Percentiles rank a stretch among this genome's conserved stretches.
phyloP scores from a whole-genome alignment of 2,888 invertebrate genomes.

The Rhamphomyia laevipes region DNA sequence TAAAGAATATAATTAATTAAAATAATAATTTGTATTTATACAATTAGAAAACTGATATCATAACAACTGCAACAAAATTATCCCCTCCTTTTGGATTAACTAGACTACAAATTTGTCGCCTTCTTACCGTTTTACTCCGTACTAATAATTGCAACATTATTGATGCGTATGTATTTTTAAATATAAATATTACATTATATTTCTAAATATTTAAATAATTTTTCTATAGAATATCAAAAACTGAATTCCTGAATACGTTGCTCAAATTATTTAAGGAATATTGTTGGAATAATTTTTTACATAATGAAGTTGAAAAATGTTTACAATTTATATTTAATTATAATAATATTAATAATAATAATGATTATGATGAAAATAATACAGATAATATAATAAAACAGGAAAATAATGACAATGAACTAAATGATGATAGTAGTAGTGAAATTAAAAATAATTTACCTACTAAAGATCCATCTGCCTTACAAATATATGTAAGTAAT shows the following conservation, averaged over 20 bases:
- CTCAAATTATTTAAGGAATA: constrained; percentile 83
- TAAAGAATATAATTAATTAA: not conserved
- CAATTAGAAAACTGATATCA: constrained; percentile 47
- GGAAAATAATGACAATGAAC: constrained; percentile 4
- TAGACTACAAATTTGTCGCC: constrained; percentile 65
- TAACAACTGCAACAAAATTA: constrained; percentile 56
- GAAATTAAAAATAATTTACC: constrained; percentile 10
- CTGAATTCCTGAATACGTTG: constrained; percentile 49
- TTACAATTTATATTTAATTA: constrained; percentile 54
- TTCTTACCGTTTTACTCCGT: constrained; percentile 63
- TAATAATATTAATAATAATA: constrained; percentile 28
- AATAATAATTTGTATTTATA: not conserved
- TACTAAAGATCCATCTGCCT: constrained; percentile 33
- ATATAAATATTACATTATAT: not conserved
- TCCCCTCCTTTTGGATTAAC: constrained; percentile 69
- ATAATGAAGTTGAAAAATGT: constrained; percentile 76
- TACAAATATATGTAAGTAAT: constrained; percentile 44
- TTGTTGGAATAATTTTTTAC: constrained; percentile 91
- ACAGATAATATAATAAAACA: not conserved
- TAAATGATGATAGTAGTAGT: not conserved
- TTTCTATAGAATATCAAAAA: constrained; percentile 29
- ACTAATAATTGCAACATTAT: constrained; percentile 62
- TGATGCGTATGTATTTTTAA: constrained; percentile 43
- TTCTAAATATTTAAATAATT: not conserved
- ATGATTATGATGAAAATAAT: constrained; percentile 19